A percentile compares a stretch with the other conserved stretches of the same genome.
Conservation (phyloP, 2,797 vertebrate genomes). For the Florisuga fusca region DNA sequence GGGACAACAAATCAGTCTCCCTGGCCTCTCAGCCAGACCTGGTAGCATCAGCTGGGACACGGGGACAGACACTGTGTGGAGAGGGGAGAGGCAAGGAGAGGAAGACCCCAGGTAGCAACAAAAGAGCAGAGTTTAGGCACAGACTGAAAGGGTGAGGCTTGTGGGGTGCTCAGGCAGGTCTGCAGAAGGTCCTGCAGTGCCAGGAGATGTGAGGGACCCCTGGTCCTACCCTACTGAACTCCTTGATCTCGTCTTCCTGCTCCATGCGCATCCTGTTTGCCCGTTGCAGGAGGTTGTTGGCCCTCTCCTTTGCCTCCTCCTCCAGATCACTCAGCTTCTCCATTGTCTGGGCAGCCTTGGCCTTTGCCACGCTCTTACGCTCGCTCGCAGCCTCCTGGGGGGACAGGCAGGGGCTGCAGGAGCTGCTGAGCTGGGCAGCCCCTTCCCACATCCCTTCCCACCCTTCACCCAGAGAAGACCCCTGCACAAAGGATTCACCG, state of each 20-base stretch:
- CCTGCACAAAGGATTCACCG: neutral
- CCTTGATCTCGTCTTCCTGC: slow-evolving; percentile 89
- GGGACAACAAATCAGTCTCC: neutral
- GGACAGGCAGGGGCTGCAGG: neutral
- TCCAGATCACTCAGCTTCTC: slow-evolving; percentile 84
- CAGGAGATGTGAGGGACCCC: fast-evolving
- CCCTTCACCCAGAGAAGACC: no score
- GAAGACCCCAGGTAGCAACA: neutral
- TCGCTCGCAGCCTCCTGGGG: slow-evolving; percentile 79
- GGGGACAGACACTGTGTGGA: neutral
- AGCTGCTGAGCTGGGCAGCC: neutral
- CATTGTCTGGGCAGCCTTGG: slow-evolving; percentile 76
- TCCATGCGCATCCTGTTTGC: slow-evolving; percentile 83
- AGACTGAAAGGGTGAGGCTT: no score
- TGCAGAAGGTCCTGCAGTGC: neutral
- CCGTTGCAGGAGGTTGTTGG: slow-evolving; percentile 79
- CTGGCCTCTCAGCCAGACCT: fast-evolving
- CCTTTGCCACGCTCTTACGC: slow-evolving; percentile 78
- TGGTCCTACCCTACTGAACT: slow-evolving; percentile 81
- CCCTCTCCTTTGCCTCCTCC: slow-evolving; percentile 79
- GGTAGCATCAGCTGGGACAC: neutral
- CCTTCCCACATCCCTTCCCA: neutral
- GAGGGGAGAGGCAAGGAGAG: neutral
- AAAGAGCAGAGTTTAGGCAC: neutral
- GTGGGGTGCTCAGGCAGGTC: neutral